Conservation (phyloP, 2,888 invertebrate species). For the Pachymerium ferrugineum region DNA sequence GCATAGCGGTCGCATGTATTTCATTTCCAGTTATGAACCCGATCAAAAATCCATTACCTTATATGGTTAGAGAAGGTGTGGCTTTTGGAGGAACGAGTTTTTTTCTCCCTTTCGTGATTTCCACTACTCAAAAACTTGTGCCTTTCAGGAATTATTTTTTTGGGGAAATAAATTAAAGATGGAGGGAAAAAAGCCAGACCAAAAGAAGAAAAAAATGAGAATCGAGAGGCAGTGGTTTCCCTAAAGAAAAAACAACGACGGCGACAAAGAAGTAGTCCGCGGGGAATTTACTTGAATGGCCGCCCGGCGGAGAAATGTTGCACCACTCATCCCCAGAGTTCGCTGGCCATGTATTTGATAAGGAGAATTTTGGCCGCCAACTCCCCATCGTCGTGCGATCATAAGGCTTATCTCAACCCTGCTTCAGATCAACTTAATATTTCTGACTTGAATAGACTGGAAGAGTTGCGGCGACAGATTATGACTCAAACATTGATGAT, state of each 20-base stretch:
- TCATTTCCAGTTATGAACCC: slow-evolving; percentile 13
- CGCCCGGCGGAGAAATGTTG: neutral
- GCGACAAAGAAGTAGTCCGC: no score
- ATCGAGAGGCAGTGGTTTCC: no score
- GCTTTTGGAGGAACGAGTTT: neutral
- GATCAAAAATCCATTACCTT: neutral
- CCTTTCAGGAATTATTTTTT: neutral
- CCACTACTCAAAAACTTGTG: neutral
- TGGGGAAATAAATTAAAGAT: neutral
- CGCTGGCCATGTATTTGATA: neutral
- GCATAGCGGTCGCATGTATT: neutral
- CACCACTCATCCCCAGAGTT: neutral
- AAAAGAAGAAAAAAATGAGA: neutral
- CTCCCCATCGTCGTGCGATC: neutral
- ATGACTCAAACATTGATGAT: neutral
- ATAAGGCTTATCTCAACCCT: neutral
- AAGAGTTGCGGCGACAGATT: neutral
- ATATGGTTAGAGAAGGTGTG: neutral
- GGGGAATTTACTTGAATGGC: no score
- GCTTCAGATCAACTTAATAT: neutral
- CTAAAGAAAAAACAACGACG: no score
- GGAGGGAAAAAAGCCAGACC: neutral
- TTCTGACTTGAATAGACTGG: neutral
- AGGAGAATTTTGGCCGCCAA: neutral
- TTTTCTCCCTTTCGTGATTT: neutral